A percentile compares a stretch with the other conserved stretches of the same genome.
Evolutionary conservation across 1,140 invertebrate genomes (phyloP).

Genomic region (Cherax quadricarinatus): DNA sequence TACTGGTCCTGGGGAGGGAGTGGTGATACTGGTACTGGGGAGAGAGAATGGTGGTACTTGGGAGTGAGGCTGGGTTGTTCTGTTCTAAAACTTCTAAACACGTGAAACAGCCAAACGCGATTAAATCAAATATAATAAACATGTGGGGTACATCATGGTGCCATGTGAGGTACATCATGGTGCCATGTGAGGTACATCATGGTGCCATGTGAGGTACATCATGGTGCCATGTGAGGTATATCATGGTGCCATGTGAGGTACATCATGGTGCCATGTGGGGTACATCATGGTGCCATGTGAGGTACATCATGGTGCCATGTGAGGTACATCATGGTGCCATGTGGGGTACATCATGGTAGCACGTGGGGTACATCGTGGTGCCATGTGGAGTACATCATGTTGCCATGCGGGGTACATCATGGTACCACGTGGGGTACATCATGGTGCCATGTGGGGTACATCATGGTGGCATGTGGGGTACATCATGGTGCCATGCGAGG

Average conservation of each 20-base stretch:
- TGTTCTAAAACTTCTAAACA: neutral
- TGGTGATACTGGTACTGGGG: neutral
- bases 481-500: neutral
- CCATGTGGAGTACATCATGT: too few species aligned
- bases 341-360: too few species aligned
- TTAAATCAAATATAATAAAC: constrained; percentile 5
- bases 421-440: neutral
- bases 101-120: neutral
- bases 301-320: neutral
- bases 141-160: neutral
- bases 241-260: too few species aligned
- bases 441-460: neutral
- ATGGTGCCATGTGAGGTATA: too few species aligned
- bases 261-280: neutral
- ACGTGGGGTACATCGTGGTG: too few species aligned
- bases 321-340: neutral
- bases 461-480: neutral
- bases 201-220: too few species aligned
- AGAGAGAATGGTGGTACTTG: neutral
- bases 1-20: neutral
- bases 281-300: neutral
- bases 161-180: neutral
- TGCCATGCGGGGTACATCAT: neutral
- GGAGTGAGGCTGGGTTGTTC: too few species aligned
- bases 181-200: neutral